phyloP scores from a whole-genome alignment of 2,797 vertebrate genomes.

The Jordanella pulchra region DNA sequence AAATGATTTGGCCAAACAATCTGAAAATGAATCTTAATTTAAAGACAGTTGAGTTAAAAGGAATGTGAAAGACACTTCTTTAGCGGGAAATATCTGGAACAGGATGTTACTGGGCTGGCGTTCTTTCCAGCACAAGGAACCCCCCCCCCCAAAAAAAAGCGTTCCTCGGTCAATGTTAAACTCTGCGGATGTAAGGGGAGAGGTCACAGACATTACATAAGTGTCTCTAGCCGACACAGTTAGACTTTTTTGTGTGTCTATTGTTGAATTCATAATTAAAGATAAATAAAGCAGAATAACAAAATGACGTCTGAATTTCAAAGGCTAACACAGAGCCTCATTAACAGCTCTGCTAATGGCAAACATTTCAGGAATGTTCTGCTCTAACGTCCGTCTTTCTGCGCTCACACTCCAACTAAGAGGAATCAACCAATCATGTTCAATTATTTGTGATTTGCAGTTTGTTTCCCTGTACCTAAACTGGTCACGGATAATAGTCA shows the following conservation, averaged over 20 bases:
- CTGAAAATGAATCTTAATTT: not conserved
- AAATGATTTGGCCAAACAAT: not conserved
- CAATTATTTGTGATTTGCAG: not conserved
- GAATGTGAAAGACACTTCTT: conserved; percentile 3
- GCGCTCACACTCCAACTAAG: not conserved
- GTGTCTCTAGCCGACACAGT: conserved; percentile 19
- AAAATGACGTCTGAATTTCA: not conserved
- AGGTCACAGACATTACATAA: conserved; percentile 52
- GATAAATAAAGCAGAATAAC: not conserved
- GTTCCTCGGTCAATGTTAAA: conserved; percentile 5
- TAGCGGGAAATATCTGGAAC: conserved; percentile 26
- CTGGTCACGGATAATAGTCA: not conserved
- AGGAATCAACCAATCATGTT: not conserved
- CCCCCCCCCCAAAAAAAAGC: conserved; percentile 28
- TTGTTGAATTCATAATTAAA: conserved; percentile 16
- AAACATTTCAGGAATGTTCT: not conserved
- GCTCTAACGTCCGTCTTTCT: not conserved
- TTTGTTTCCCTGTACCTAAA: not conserved
- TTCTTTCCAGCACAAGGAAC: conserved; percentile 24
- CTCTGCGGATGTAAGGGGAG: conserved; percentile 50
- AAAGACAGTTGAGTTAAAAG: not conserved
- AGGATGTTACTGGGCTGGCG: conserved; percentile 33
- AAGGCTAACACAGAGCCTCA: not conserved
- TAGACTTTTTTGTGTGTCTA: conserved; percentile 34
- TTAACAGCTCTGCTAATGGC: not conserved